Base-by-base conservation (phyloP, 2,797 vertebrate genomes). In the Falco cherrug region DNA sequence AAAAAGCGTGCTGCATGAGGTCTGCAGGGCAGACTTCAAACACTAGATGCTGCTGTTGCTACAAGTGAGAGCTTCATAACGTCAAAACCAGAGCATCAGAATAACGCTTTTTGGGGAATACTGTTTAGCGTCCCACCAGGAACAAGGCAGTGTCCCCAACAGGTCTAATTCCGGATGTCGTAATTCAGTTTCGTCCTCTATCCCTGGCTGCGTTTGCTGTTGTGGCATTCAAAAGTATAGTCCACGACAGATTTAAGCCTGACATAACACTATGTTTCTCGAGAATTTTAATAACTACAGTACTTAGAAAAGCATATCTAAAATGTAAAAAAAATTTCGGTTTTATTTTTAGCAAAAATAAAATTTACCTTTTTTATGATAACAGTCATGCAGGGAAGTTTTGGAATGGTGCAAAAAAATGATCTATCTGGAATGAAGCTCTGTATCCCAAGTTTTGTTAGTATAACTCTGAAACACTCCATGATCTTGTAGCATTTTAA, bases 1-100 rank as follows among this genome's bases (percentile, higher is more conserved):
- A 51, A 20, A 9, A 21, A 41, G 25, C 63, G 4, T 13, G 71
- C 57, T 18, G 54, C 47, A 2, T 20, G 73, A 17, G 5, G 24
- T 12, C 11, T 60, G 90, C 85, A 56, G 33, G 39, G 48, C 25
- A 10, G 54, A 0, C 37, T 29, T 16, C 8, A 0, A 48, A 61
- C 97, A 11, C 94, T 95, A 95, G 97, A 39, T 92, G 97, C 50
- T 90, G 97, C 97, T 96, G 54, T 95, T 50, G 95, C 75, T 25
- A 43, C 79, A 26, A 50, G 53, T 3, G n/a, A 26, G 41, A 3
- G 4, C 28, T 59, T 24, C 37, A 20, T 37, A 37, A 13, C 7
- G 1, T 11, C 56, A 7, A 47, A 67, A 15, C 1, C 61, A 13
- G 41, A 6, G 18, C 5, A 18, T 31, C 45, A 13, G 10, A 48